Evolutionary conservation across 2,113 vertebrate species (phyloP).

Genomic region (Leptocoma aspasia): DNA sequence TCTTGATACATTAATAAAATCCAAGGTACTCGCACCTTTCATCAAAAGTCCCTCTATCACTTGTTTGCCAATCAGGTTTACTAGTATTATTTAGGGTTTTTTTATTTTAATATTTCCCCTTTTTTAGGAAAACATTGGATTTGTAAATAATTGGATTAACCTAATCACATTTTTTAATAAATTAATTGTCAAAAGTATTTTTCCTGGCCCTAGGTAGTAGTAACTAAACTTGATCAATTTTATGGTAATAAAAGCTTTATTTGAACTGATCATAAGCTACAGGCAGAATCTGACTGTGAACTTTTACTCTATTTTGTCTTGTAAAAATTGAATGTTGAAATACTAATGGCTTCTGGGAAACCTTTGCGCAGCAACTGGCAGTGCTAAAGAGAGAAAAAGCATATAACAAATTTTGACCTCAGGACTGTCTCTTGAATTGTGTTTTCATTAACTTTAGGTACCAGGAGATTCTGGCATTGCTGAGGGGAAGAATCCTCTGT

Average conservation of each 20-base stretch:
- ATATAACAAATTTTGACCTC: constrained; percentile 6
- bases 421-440: constrained; percentile 3
- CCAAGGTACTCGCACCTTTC: not conserved
- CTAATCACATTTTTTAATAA: not conserved
- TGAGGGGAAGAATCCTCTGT: not conserved
- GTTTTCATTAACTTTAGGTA: constrained; percentile 34
- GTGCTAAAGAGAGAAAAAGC: not conserved
- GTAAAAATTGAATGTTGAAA: not conserved
- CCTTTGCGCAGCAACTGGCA: not conserved
- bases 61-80: not conserved
- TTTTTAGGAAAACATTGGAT: not conserved
- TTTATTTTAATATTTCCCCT: not conserved
- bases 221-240: not conserved
- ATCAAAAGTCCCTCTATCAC: not conserved
- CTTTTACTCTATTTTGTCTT: not conserved
- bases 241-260: not conserved
- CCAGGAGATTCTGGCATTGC: not conserved
- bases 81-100: not conserved
- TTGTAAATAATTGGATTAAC: not conserved
- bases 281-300: not conserved
- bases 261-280: not conserved
- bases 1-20: not conserved
- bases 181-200: not conserved
- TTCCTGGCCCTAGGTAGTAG: not conserved
- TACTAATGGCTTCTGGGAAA: constrained; percentile 45